Base-by-base conservation (phyloP, 2,888 invertebrate genomes). In the Thyatira batis region DNA sequence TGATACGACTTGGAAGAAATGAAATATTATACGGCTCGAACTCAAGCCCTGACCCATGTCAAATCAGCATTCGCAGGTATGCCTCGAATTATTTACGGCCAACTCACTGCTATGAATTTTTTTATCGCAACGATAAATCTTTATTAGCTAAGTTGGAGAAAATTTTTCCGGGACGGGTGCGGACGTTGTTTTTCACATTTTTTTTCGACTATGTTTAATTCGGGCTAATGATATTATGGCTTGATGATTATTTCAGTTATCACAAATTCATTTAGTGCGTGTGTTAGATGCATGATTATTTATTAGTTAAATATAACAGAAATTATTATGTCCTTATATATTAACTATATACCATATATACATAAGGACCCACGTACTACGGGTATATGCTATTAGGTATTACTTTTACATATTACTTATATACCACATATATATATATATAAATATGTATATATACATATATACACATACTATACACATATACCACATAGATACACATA, bases 41-140 rank as follows among this genome's bases (percentile, higher is more conserved):
- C 69, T 76, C 67, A 70, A 76, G 75, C 73, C 79, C 82, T 88
- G 89, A 89, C 89, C 89, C 89, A 77, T 85, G 89, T 89, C 89
- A 87, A 89, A 88, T 89, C 88, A 89, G 89, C 87, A 89, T 88
- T 87, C 80, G 80, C 88, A 89, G 89, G 89, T 87, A 89, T 82
- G 82, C 86, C 84, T 82, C 82, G 82, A 85, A 87, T 89, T 89
- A 89, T 89, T 87, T 89, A 88, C 85, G 87, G 80, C 79, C 81
- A 78, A 80, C 84, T 87, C 82, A 81, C 76, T 69, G 85, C 85
- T 85, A 87, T 85, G 85, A 88, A 86, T 68, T 62, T 87, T 87
- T 88, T 89, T 88, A 87, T 87, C 85, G 78, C 70, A 63, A 77
- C 82, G 76, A 87, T 87, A 89, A 87, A 87, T 87, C 87, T 88